Percentiles rank a stretch among this genome's conserved stretches.
Evolutionary conservation across 1,140 invertebrate species (phyloP).

Genomic region (Lutraria rhynchaena): DNA sequence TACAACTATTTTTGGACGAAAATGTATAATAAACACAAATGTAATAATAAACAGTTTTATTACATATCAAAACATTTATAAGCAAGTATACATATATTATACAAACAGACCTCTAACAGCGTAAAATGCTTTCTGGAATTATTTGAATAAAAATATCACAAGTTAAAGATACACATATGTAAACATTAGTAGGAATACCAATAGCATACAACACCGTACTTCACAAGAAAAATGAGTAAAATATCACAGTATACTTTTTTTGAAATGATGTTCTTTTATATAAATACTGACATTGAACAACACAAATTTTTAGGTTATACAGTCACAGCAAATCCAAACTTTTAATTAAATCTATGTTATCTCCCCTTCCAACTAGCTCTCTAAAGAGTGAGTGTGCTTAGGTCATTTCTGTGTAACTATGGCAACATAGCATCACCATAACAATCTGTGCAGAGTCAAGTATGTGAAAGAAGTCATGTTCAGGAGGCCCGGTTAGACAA

Average conservation of each 20-base stretch:
- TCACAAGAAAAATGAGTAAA: slow-evolving; percentile 8
- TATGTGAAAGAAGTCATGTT: slow-evolving; percentile 26
- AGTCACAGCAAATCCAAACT: slow-evolving; percentile 49
- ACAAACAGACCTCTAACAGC: slow-evolving; percentile 17
- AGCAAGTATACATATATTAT: slow-evolving; percentile 26
- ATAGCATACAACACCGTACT: neutral
- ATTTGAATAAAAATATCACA: slow-evolving; percentile 25
- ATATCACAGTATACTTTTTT: slow-evolving; percentile 26
- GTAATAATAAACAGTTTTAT: slow-evolving; percentile 36
- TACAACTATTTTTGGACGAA: neutral
- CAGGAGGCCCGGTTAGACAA: neutral
- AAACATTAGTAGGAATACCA: slow-evolving; percentile 10
- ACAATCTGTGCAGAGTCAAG: slow-evolving; percentile 55
- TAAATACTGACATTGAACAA: slow-evolving; percentile 25
- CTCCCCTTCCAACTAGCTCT: slow-evolving; percentile 42
- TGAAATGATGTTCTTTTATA: slow-evolving; percentile 3
- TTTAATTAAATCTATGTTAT: slow-evolving; percentile 15
- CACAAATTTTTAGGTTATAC: slow-evolving; percentile 21
- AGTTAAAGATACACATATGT: neutral
- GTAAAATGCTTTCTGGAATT: slow-evolving; percentile 37
- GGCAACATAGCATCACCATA: slow-evolving; percentile 32
- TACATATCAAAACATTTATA: slow-evolving; percentile 44
- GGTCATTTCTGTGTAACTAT: slow-evolving; percentile 56
- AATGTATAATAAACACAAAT: slow-evolving; percentile 18
- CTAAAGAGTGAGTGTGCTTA: slow-evolving; percentile 59